phyloP scores from a whole-genome alignment of 2,888 invertebrate genomes.

The Drosophila longiperda region DNA sequence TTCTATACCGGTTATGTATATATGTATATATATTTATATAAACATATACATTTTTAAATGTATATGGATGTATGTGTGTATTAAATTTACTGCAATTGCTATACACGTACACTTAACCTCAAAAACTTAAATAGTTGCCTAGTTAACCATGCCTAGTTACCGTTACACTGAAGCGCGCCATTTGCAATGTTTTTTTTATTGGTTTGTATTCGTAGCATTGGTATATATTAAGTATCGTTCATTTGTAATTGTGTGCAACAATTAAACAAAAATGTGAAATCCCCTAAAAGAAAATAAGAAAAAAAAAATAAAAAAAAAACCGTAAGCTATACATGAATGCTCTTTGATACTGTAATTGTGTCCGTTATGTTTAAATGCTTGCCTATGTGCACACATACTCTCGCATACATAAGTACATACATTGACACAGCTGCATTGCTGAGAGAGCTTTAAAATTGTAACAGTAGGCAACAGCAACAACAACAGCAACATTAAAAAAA shows the following conservation, averaged over 20 bases:
- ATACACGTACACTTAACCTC: conserved; percentile 57
- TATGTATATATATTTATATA: not conserved
- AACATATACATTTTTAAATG: not conserved
- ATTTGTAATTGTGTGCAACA: conserved; percentile 37
- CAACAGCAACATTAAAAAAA: conserved; percentile 26
- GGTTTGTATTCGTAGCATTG: conserved; percentile 4
- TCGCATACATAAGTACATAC: conserved; percentile 30
- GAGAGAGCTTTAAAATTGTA: conserved; percentile 73
- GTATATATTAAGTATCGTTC: conserved; percentile 14
- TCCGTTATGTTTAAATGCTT: conserved; percentile 77
- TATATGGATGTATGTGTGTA: conserved; percentile 3
- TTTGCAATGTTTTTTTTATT: conserved; percentile 20
- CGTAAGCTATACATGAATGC: conserved; percentile 66
- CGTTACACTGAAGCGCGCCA: conserved; percentile 61
- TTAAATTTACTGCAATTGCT: conserved; percentile 45
- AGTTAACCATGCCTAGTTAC: conserved; percentile 49
- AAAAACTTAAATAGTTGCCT: conserved; percentile 43
- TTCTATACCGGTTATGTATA: conserved; percentile 37
- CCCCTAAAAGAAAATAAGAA: conserved; percentile 28
- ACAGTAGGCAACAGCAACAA: conserved; percentile 63
- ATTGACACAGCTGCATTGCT: conserved; percentile 66
- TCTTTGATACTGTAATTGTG: conserved; percentile 75
- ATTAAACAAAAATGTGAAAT: conserved; percentile 69
- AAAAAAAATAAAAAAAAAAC: conserved; percentile 52
- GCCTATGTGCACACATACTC: conserved; percentile 48